These are phyloP conservation scores for Andinoacara biseriatus DNA, from an alignment of 2,113 vertebrate genomes.

Conservation along the genomic window DNA sequence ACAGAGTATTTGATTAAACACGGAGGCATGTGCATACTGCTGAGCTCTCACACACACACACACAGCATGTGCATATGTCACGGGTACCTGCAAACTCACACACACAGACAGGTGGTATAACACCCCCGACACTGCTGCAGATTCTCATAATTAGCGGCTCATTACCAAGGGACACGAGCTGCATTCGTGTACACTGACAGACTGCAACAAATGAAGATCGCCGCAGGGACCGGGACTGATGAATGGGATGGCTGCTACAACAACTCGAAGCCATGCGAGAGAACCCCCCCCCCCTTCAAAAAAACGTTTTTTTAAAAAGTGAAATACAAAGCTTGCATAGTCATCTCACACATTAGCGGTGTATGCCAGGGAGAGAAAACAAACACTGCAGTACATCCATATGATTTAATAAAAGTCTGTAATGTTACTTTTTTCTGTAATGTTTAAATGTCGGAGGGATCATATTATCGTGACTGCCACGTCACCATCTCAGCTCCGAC, in stretches of 20 bases:
- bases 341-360: not conserved
- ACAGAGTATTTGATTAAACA: conserved; percentile 19
- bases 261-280: not conserved
- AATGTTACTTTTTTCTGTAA: not conserved
- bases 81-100: conserved; percentile 5
- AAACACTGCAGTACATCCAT: not conserved
- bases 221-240: conserved; percentile 45
- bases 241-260: conserved; percentile 18
- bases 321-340: not conserved
- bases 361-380: not conserved
- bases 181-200: conserved; percentile 24
- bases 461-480: not conserved
- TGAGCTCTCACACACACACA: not conserved
- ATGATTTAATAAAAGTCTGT: not conserved
- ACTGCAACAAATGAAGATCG: conserved; percentile 51
- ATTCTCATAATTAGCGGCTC: conserved; percentile 60
- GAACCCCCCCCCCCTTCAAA: not conserved
- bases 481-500: not conserved
- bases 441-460: not conserved
- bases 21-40: not conserved
- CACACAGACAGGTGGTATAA: conserved; percentile 42
- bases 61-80: conserved; percentile 45
- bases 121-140: conserved; percentile 32
- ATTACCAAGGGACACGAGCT: conserved; percentile 43
- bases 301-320: not conserved